Conservation (phyloP, 2,888 invertebrate species). For the Aricia artaxerxes region DNA sequence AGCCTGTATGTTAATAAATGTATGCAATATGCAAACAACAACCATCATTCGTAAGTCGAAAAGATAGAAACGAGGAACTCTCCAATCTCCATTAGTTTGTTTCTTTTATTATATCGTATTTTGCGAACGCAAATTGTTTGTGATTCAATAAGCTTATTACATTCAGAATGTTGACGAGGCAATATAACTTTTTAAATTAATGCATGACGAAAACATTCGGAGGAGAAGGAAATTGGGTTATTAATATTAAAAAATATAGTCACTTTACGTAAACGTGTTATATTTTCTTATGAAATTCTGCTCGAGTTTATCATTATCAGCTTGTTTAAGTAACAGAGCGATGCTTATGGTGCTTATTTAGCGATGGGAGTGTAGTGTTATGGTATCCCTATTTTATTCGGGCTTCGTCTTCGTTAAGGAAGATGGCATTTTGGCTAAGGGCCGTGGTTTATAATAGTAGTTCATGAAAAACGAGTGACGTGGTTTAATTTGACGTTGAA, state of each 20-base stretch:
- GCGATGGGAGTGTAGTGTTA: too few relatives aligned
- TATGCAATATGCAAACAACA: not conserved
- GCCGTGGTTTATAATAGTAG: too few relatives aligned
- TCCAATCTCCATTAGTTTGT: constrained; percentile 21
- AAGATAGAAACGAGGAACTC: not conserved
- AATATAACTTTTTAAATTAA: constrained; percentile 75
- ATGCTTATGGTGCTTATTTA: not conserved
- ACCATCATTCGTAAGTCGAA: not conserved
- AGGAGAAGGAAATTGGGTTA: constrained; percentile 46
- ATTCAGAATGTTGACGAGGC: constrained; percentile 45
- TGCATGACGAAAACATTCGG: constrained; percentile 59
- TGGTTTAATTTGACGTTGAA: too few relatives aligned
- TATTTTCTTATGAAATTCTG: constrained; percentile 22
- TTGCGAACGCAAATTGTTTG: constrained; percentile 26
- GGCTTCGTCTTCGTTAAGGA: too few relatives aligned
- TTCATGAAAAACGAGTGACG: too few relatives aligned
- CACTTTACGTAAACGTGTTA: constrained; percentile 29
- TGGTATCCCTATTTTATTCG: too few relatives aligned
- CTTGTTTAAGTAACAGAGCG: not conserved
- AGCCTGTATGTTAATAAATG: not conserved
- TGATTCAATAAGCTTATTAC: constrained; percentile 42
- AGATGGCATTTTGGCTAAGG: too few relatives aligned
- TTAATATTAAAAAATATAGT: constrained; percentile 39
- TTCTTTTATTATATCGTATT: constrained; percentile 11
- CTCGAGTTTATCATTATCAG: not conserved